A percentile compares a stretch with the other conserved stretches of the same genome.
Evolutionary conservation across 2,888 invertebrate genomes (phyloP).

Genomic region (Lasioglossum morio): DNA sequence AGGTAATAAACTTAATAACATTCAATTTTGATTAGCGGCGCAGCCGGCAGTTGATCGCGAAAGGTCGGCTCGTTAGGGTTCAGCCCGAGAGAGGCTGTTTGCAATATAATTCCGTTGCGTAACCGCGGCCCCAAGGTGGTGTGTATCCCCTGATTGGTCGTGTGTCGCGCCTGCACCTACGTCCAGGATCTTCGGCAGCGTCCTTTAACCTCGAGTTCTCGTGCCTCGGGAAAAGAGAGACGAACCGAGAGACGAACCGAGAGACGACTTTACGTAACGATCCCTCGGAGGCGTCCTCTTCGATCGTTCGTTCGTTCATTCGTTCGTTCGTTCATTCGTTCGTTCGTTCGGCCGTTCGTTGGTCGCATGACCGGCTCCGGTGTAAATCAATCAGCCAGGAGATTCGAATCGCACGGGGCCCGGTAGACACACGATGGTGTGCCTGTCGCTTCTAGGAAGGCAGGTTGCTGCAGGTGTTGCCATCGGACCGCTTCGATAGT

Average conservation of each 20-base stretch:
- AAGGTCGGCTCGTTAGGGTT: conserved; percentile 63
- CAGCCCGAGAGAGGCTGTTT: conserved; percentile 7
- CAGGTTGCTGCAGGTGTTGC: conserved; percentile 16
- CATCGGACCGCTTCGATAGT: conserved; percentile 4
- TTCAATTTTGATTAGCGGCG: conserved; percentile 56
- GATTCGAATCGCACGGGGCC: conserved; percentile 50
- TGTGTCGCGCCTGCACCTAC: conserved; percentile 45
- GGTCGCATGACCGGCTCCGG: conserved; percentile 10
- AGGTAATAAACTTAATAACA: background rate
- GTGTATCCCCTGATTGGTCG: conserved; percentile 34
- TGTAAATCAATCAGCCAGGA: conserved; percentile 45
- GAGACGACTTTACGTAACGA: conserved; percentile 42
- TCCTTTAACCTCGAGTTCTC: conserved; percentile 58
- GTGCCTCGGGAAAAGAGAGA: conserved; percentile 21
- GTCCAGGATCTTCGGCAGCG: conserved; percentile 61
- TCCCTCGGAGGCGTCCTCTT: background rate
- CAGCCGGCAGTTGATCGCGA: conserved; percentile 15
- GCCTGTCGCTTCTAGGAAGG: conserved; percentile 19
- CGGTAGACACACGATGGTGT: conserved; percentile 14
- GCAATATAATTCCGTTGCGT: conserved; percentile 63
- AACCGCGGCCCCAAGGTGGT: conserved; percentile 48
- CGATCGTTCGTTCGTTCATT: conserved; percentile 34
- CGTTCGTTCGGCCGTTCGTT: conserved; percentile 8
- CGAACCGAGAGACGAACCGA: background rate
- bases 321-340: conserved; percentile 39